These are phyloP conservation scores for Ancistrus triradiatus DNA, from an alignment of 2,113 vertebrate species.

Conservation along the genomic window DNA sequence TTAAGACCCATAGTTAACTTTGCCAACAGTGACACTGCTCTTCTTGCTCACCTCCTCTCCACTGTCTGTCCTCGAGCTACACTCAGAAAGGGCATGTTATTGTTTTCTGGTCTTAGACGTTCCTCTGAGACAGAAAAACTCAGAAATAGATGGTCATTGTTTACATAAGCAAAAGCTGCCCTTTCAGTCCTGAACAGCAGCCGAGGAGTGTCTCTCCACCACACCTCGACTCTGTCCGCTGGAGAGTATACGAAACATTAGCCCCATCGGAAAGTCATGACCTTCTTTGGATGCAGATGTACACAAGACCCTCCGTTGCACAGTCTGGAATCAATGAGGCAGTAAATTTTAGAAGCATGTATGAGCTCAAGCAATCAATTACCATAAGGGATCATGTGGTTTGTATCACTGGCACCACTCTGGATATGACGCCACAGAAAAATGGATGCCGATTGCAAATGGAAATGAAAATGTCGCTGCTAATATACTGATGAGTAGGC, in stretches of 20 bases:
- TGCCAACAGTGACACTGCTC: not conserved
- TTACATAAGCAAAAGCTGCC: constrained; percentile 20
- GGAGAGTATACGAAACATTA: constrained; percentile 14
- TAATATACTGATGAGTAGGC: no score
- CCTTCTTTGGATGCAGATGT: constrained; percentile 29
- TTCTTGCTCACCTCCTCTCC: not conserved
- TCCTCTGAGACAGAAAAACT: not conserved
- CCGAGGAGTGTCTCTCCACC: not conserved
- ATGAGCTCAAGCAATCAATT: constrained; percentile 8
- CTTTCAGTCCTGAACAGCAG: not conserved
- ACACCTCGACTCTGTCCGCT: not conserved
- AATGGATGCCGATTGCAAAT: no score
- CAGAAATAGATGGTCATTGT: constrained; percentile 21
- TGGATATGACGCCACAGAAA: no score
- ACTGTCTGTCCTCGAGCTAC: constrained; percentile 6
- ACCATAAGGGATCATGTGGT: constrained; percentile 5
- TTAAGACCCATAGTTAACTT: not conserved
- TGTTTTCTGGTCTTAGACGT: not conserved
- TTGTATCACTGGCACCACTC: not conserved
- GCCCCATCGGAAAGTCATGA: constrained; percentile 18
- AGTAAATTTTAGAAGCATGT: not conserved
- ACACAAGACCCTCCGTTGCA: constrained; percentile 8
- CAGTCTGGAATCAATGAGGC: constrained; percentile 27
- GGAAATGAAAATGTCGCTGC: no score
- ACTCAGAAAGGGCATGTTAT: not conserved